Evolutionary conservation across 2,797 vertebrate species (phyloP).

Genomic region (Micrastur ruficollis): DNA sequence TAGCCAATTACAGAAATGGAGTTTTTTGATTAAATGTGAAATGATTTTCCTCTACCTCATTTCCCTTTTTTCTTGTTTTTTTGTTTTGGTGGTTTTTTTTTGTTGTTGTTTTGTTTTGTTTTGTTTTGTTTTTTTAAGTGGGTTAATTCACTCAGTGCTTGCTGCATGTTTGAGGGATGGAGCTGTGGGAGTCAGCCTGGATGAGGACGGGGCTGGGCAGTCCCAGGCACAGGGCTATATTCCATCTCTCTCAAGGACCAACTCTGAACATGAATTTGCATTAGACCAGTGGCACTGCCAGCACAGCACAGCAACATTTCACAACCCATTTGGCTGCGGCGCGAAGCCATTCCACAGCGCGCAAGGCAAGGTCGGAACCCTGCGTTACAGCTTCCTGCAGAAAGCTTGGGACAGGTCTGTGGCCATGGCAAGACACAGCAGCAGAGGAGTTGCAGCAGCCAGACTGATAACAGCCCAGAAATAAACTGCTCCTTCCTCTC

Average conservation of each 20-base stretch:
- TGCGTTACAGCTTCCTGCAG: not conserved
- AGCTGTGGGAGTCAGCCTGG: not conserved
- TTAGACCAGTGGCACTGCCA: rapidly evolving
- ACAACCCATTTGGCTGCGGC: not conserved
- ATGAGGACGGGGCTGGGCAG: not conserved
- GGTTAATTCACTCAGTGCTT: not conserved
- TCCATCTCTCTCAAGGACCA: not conserved
- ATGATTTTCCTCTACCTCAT: rapidly evolving
- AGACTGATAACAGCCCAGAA: not conserved
- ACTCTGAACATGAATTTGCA: rapidly evolving
- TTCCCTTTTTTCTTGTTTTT: not conserved
- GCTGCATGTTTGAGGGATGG: not conserved
- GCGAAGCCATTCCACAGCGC: not conserved
- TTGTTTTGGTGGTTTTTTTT: too few species aligned
- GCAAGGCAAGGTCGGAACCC: not conserved
- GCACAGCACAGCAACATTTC: not conserved
- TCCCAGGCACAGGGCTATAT: not conserved
- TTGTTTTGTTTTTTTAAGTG: not conserved
- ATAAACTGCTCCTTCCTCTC: not conserved
- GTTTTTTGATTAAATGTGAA: not conserved
- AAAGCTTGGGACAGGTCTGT: not conserved
- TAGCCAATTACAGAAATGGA: not conserved
- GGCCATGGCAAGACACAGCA: not conserved
- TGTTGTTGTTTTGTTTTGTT: not conserved
- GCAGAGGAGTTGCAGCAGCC: not conserved